Conservation (phyloP, 2,113 vertebrate species). For the Colistium nudipinnis region DNA sequence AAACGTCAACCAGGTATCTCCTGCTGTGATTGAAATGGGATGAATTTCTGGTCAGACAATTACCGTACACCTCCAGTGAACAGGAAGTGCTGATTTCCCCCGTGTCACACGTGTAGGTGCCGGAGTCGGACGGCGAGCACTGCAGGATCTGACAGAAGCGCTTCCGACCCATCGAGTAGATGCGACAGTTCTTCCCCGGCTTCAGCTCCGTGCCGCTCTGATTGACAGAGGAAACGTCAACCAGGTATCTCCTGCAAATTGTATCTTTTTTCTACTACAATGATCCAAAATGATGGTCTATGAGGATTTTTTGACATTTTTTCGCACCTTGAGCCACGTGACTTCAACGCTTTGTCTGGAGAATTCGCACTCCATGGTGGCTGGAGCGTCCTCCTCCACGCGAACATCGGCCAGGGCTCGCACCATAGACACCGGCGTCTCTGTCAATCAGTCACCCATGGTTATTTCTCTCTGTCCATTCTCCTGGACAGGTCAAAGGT, state of each 20-base stretch:
- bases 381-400: constrained; percentile 83
- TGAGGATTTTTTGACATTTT: not conserved
- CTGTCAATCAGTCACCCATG: constrained; percentile 64
- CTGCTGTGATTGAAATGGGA: not conserved
- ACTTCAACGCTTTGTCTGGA: constrained; percentile 87
- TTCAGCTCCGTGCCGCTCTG: constrained; percentile 83
- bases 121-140: constrained; percentile 69
- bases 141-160: constrained; percentile 79
- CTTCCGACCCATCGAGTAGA: constrained; percentile 87
- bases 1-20: no score
- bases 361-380: constrained; percentile 90
- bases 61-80: constrained; percentile 87
- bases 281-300: not conserved
- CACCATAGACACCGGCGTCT: constrained; percentile 89
- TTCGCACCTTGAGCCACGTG: constrained; percentile 90
- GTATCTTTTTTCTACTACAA: not conserved
- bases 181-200: constrained; percentile 78
- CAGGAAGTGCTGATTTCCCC: constrained; percentile 78
- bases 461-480: not conserved
- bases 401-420: constrained; percentile 82
- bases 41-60: not conserved
- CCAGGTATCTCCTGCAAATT: not conserved
- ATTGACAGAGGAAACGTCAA: not conserved
- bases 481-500: no score
- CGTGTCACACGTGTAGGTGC: constrained; percentile 78